Evolutionary conservation across 53 echinoderm and acorn worm genomes (phyloP), one percentile per base, ranked within the genome.

Genomic region (Hippasteria phrygiana): DNA sequence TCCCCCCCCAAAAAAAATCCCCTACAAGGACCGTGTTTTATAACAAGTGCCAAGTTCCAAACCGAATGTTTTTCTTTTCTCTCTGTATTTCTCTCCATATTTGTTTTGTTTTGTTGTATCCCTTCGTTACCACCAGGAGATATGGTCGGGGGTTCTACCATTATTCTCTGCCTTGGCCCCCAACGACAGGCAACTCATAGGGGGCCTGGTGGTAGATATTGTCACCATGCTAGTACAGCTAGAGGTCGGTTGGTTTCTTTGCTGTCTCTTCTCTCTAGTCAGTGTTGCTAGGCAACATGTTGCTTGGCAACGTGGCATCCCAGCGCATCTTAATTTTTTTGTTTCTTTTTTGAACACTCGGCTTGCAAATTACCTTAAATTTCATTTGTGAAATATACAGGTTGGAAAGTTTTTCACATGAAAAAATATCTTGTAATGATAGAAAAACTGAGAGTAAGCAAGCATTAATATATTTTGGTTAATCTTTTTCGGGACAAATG

Each of bases 151-250:
- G 38, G 92, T 97, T 33, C 92, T 97, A 42, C 97, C 97, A 11
- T 90, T 92, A 83, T 97, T 97, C 90, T 97, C 93, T 53, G 92
- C 93, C 70, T 91, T 95, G 83, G 93, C 90, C 80, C 90, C 95
- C 74, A 93, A 86, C 83, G 97, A 97, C 70, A 77, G 97, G 48
- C 95, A 97, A 72, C 92, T 91, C 92, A 95, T 97, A 79, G 97
- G 97, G 88, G 97, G 88, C 74, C 88, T 95, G 94, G 97, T 97
- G 51, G 97, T 97, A 77, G 97, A 97, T 91, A 95, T 97, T 69
- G 95, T 97, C 92, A 97, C 95, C 92, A 95, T 97, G 97, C 95
- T 97, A 80, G 93, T 93, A 88, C 95, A 97, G 92, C 94, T 97
- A 17, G 97, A 97, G 97, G 97, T 97, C 97, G 93, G 97, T 96